phyloP scores from a whole-genome alignment of 2,797 vertebrate species.

The Garrulus glandarius region DNA sequence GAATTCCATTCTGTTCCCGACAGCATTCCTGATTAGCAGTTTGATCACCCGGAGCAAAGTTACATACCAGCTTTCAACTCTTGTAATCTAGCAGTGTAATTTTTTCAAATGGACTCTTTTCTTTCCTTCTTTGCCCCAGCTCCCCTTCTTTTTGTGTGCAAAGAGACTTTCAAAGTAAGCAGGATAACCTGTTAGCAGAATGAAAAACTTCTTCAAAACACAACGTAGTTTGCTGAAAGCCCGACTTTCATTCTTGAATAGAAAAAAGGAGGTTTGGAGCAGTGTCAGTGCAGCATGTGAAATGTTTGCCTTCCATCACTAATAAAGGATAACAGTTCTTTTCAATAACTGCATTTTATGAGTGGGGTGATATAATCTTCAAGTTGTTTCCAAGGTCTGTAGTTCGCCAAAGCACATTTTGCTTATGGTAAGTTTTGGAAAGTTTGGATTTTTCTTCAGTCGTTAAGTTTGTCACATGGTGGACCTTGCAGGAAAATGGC shows the following conservation, averaged over 20 bases:
- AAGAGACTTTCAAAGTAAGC: conserved; percentile 32
- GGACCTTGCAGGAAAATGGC: background rate
- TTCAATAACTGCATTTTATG: background rate
- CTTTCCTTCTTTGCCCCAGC: conserved; percentile 7
- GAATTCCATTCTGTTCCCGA: conserved; percentile 74
- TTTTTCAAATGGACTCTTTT: conserved; percentile 52
- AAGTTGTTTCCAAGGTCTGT: background rate
- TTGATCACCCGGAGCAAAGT: conserved; percentile 72
- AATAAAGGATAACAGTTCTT: background rate
- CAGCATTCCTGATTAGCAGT: conserved; percentile 72
- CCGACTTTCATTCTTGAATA: background rate
- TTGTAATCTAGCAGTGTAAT: conserved; percentile 35
- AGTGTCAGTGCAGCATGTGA: background rate
- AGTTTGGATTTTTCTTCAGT: background rate
- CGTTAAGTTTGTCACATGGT: background rate
- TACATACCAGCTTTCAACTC: conserved; percentile 69
- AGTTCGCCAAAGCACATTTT: background rate
- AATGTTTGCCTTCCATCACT: background rate
- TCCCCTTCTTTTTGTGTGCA: conserved; percentile 36
- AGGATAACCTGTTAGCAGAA: conserved; percentile 15
- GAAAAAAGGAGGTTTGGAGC: background rate
- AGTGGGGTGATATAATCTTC: background rate
- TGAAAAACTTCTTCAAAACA: conserved; percentile 8
- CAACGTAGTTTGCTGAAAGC: background rate
- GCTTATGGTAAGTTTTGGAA: background rate